Evolutionary conservation across 1,140 invertebrate genomes (phyloP).

Genomic region (Aphelenchoides besseyi): DNA sequence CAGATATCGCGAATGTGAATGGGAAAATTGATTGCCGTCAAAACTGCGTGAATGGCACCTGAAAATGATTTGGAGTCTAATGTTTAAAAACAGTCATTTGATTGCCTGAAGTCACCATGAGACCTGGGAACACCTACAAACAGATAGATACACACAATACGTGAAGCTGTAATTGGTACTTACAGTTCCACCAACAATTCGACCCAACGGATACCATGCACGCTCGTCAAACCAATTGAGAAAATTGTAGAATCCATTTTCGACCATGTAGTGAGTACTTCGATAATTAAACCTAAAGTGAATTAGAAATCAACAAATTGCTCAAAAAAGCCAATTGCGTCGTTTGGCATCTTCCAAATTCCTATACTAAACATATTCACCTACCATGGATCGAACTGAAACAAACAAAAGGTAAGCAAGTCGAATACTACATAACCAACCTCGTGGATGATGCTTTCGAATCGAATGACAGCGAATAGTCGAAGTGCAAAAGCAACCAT

Average conservation of each 20-base stretch:
- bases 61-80: too few relatives aligned
- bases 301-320: too few relatives aligned
- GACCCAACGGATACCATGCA: constrained; percentile 96
- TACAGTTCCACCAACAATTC: constrained; percentile 79
- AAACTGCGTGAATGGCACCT: constrained; percentile 88
- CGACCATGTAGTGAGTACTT: constrained; percentile 95
- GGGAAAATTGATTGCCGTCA: constrained; percentile 90
- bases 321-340: too few relatives aligned
- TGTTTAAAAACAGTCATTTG: too few relatives aligned
- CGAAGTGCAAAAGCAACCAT: constrained; percentile 87
- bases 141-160: too few relatives aligned
- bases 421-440: constrained; percentile 87
- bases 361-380: not conserved
- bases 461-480: constrained; percentile 95
- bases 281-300: constrained; percentile 82
- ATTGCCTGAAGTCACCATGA: constrained; percentile 99
- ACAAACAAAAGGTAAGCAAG: not conserved
- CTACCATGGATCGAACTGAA: not conserved
- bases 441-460: constrained; percentile 99
- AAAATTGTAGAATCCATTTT: constrained; percentile 99
- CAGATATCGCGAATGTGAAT: constrained; percentile 97
- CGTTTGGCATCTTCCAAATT: too few relatives aligned
- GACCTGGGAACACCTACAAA: constrained; percentile 79
- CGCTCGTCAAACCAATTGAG: constrained; percentile 99
- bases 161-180: too few relatives aligned